These are phyloP conservation scores for Phyllostomus discolor DNA, from an alignment of 2,113 vertebrate species.

Conservation along the genomic window DNA sequence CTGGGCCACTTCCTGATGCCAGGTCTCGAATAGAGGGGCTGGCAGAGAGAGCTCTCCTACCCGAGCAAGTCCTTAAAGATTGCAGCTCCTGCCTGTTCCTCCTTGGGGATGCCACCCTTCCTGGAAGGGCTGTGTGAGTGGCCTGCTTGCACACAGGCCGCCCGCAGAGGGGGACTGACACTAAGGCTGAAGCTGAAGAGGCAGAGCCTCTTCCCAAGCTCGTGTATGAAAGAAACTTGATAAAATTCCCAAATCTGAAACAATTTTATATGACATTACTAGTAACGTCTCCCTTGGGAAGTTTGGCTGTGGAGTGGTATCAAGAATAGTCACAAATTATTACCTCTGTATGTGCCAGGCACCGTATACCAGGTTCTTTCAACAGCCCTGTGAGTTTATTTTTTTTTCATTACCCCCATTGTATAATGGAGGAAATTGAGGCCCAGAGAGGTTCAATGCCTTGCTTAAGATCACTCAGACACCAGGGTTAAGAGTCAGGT, in stretches of 20 bases:
- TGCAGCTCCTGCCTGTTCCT: neutral
- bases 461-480: neutral
- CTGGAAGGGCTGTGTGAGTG: neutral
- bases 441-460: neutral
- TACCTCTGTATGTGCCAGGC: neutral
- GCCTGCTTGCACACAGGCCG: neutral
- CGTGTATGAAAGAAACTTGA: neutral
- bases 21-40: neutral
- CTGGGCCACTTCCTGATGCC: neutral
- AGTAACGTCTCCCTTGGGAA: neutral
- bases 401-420: neutral
- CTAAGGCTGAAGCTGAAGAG: neutral
- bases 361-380: neutral
- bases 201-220: neutral
- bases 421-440: neutral
- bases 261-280: constrained; percentile 12
- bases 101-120: neutral
- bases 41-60: neutral
- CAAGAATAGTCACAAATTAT: constrained; percentile 21
- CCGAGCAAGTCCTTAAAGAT: neutral
- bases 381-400: neutral
- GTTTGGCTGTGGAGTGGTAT: neutral
- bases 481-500: neutral
- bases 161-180: neutral
- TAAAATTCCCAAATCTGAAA: constrained; percentile 30